phyloP scores from a whole-genome alignment of 2,113 vertebrate species.

The Paralichthys olivaceus region DNA sequence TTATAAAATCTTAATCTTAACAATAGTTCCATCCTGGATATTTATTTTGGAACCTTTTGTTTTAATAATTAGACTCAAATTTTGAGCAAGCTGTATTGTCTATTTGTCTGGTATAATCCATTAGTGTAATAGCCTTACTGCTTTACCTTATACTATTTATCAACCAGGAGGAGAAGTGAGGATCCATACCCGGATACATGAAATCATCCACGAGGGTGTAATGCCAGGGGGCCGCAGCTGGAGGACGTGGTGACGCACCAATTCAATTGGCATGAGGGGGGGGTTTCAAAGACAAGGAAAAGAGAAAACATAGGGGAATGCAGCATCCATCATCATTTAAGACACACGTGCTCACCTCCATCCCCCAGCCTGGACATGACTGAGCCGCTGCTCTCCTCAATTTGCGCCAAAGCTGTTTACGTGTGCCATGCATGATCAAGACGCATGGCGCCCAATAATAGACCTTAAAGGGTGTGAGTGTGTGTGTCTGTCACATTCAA shows the following conservation, averaged over 20 bases:
- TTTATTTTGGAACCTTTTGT: conserved; percentile 10
- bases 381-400: conserved; percentile 22
- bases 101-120: background rate
- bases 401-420: conserved; percentile 39
- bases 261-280: conserved; percentile 54
- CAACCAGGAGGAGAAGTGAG: conserved; percentile 24
- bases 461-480: conserved; percentile 29
- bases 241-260: conserved; percentile 44
- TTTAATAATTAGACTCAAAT: background rate
- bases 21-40: background rate
- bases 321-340: conserved; percentile 53
- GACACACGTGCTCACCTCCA: conserved; percentile 30
- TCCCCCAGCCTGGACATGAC: conserved; percentile 37
- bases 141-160: conserved; percentile 15
- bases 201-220: conserved; percentile 38
- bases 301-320: conserved; percentile 34
- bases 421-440: conserved; percentile 39
- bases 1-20: background rate
- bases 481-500: conserved; percentile 25
- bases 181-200: conserved; percentile 36
- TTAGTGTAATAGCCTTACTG: conserved; percentile 7
- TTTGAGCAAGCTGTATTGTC: background rate
- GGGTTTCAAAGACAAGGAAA: conserved; percentile 45
- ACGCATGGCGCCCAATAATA: conserved; percentile 55
- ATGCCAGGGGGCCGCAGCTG: conserved; percentile 66